A percentile compares a stretch with the other conserved stretches of the same genome.
These are phyloP conservation scores for Resseliella maxima DNA, from an alignment of 2,888 invertebrate species.

Conservation along the genomic window DNA sequence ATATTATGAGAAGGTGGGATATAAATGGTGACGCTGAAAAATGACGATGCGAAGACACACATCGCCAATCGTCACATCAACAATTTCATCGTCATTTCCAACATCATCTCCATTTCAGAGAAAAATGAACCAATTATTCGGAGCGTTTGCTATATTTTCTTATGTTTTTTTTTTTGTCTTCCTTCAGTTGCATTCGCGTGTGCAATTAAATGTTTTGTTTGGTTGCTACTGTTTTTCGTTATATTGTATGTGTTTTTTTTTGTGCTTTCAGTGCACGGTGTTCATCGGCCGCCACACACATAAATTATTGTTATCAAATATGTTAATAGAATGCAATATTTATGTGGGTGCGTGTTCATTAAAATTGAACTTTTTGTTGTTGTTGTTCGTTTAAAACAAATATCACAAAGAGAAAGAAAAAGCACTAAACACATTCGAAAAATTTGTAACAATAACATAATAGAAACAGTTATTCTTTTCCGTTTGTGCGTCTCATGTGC, in stretches of 20 bases:
- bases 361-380: constrained; percentile 5
- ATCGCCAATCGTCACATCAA: constrained; percentile 26
- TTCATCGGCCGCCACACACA: constrained; percentile 36
- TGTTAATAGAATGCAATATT: constrained; percentile 53
- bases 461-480: constrained; percentile 30
- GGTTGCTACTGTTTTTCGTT: constrained; percentile 43
- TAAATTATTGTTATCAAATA: constrained; percentile 51
- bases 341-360: constrained; percentile 53
- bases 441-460: constrained; percentile 51
- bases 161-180: background rate
- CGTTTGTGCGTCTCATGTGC: constrained; percentile 43
- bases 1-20: background rate
- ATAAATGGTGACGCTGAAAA: constrained; percentile 44
- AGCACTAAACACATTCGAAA: background rate
- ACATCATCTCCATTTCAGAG: background rate
- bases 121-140: constrained; percentile 1
- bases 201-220: constrained; percentile 34
- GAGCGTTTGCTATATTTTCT: background rate
- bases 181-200: background rate
- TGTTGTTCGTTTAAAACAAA: background rate
- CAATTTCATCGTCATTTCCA: background rate
- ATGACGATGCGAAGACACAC: constrained; percentile 51
- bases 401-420: constrained; percentile 3
- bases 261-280: background rate
- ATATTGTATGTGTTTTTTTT: background rate